Evolutionary conservation across 2,888 invertebrate genomes (phyloP).

Genomic region (Diaperis boleti): DNA sequence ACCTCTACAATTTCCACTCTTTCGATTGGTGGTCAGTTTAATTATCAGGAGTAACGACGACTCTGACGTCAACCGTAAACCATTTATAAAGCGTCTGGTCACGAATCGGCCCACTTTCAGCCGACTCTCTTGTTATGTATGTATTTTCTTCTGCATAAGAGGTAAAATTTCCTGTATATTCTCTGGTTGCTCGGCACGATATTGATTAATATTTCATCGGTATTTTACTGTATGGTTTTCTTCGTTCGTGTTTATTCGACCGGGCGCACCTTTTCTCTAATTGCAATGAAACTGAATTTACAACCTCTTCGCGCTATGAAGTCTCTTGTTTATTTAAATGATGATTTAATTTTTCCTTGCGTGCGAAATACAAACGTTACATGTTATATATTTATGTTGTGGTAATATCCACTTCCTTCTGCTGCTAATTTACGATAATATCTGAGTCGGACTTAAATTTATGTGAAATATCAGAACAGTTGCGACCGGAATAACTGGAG

Average conservation of each 20-base stretch:
- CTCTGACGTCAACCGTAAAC: neutral
- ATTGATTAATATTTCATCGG: conserved; percentile 29
- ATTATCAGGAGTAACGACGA: neutral
- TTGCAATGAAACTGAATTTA: conserved; percentile 41
- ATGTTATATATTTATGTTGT: conserved; percentile 16
- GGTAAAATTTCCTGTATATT: conserved; percentile 27
- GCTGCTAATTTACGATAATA: conserved; percentile 27
- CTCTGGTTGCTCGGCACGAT: conserved; percentile 13
- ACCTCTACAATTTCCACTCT: neutral
- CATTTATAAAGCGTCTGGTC: conserved; percentile 10
- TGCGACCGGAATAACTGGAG: neutral
- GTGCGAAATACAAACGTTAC: conserved; percentile 27
- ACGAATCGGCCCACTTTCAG: conserved; percentile 23
- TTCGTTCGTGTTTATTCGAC: conserved; percentile 21
- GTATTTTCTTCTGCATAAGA: conserved; percentile 28
- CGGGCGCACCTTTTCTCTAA: conserved; percentile 42
- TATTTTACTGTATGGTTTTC: conserved; percentile 12
- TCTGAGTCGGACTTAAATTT: conserved; percentile 10
- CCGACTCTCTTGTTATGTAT: conserved; percentile 18
- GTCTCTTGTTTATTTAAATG: conserved; percentile 49
- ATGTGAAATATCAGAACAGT: conserved; percentile 20
- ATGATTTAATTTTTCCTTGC: conserved; percentile 44
- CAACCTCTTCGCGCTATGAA: conserved; percentile 48
- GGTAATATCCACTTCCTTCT: conserved; percentile 28
- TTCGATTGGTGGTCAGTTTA: neutral